Conservation (phyloP, 2,113 vertebrate species). For the Galemys pyrenaicus region DNA sequence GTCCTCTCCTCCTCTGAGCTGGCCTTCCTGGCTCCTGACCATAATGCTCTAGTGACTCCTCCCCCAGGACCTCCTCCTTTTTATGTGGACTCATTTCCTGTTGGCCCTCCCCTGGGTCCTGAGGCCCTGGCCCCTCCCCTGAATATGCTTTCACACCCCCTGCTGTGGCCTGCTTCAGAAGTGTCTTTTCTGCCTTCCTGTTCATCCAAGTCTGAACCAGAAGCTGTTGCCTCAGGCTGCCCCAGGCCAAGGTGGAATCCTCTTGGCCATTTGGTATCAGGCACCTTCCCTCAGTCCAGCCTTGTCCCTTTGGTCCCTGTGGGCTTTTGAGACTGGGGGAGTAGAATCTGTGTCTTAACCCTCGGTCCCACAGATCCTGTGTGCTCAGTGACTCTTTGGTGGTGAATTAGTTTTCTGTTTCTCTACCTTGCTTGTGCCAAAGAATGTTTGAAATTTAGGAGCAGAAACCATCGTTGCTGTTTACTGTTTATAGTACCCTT, state of each 20-base stretch:
- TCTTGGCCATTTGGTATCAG: not conserved
- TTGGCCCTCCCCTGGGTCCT: not conserved
- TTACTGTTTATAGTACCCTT: not conserved
- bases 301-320: not conserved
- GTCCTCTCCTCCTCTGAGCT: not conserved
- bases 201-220: not conserved
- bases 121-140: not conserved
- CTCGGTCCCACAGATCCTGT: not conserved
- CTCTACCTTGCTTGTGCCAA: conserved; percentile 19
- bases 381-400: not conserved
- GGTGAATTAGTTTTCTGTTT: conserved; percentile 39
- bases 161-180: not conserved
- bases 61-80: not conserved
- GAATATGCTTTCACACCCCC: not conserved
- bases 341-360: not conserved
- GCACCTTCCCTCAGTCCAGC: not conserved
- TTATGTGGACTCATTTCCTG: not conserved
- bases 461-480: not conserved
- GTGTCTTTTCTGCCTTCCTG: not conserved
- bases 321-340: not conserved
- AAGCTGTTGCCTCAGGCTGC: not conserved
- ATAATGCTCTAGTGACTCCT: not conserved
- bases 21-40: not conserved
- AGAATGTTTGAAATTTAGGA: not conserved
- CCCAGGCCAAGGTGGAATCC: not conserved